Base-by-base conservation (phyloP, 2,797 vertebrate species). In the Crypturellus tataupa region DNA sequence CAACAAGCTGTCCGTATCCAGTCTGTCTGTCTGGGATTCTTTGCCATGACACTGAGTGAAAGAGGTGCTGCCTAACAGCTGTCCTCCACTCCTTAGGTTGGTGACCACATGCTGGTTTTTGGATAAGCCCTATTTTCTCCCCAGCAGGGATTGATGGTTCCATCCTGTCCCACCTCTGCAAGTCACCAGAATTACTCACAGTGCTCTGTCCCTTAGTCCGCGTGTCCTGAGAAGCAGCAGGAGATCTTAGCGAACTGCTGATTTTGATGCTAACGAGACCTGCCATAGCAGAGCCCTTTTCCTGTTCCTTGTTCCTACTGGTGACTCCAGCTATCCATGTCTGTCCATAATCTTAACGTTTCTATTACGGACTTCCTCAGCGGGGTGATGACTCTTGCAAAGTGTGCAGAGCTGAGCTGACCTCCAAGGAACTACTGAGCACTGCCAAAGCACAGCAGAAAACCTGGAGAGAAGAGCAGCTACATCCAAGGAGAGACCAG, bases 321-420 rank as follows among this genome's bases (percentile, higher is more conserved):
- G 2, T 33, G 29, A 53, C 40, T 47, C 46, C 29, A 53, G 20
- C 6, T 25, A 16, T 9, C 23, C 37, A 4, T 7, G 10, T 17
- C 49, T 91, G 24, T 4, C 58, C 18, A 12, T 47, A 25, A 23
- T 6, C 46, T 20, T 17, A 25, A 35, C 2, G 1, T n/a, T 37
- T 58, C 31, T 51, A 15, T 35, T 5, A 35, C 21, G 19, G 40
- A 8, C 55, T 16, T 62, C 39, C 63, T 27, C 51, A 51, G 49
- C 25, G 6, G 0, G 1, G 42, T 3, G 13, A 25, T 6, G 10
- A 42, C 11, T 6, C 10, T 31, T 20, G 21, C 24, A 12, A 58
- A 29, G 20, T 16, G 19, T 12, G 17, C 25, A 7, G 58, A 70
- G 31, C 79, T 58, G 49, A 77, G 39, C 29, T 29, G 73, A 4